Evolutionary conservation across 2,888 invertebrate genomes (phyloP), one percentile per base, ranked within the genome.

Genomic region (Ophion slaviceki): DNA sequence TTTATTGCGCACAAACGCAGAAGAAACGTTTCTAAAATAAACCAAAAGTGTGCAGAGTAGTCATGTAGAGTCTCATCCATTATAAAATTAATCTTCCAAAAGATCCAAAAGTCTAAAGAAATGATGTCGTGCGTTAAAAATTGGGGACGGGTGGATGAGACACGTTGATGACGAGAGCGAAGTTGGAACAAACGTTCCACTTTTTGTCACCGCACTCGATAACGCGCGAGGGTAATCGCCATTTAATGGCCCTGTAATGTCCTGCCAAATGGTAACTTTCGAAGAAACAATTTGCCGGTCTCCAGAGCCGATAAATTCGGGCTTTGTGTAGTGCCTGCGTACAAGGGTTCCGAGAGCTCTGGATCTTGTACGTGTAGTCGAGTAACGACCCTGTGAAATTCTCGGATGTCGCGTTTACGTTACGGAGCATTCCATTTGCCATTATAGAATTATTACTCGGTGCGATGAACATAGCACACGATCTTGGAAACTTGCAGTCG

Each of bases 241-340:
- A 92, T 92, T 92, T 92, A 92, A 92, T 92, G 91, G 92, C 91
- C 92, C 92, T 92, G 92, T 92, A 92, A 92, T 92, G 90, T 92
- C 89, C 87, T 89, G 85, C 87, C 80, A 87, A 88, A 80, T 61
- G 64, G 74, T 85, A 88, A 87, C 87, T 88, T 88, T 88, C 89
- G 88, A 84, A 89, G 90, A 91, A 91, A 92, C 91, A 91, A 92
- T 92, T 92, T 92, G 92, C 91, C 89, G 91, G 88, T 83, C 90
- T 88, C 89, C 88, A 88, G 88, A 92, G 92, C 91, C 92, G 88
- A 92, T 92, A 92, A 92, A 92, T 92, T 91, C 89, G 88, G 88
- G 88, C 91, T 92, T 86, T 83, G 77, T 72, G 74, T 47, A 47
- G 80, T 32, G 32, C 32, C 32, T 32, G 32, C 32, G 32, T 32